These are phyloP conservation scores for Ceratosolen fusciceps DNA, from an alignment of 1,140 invertebrate genomes.

Conservation along the genomic window DNA sequence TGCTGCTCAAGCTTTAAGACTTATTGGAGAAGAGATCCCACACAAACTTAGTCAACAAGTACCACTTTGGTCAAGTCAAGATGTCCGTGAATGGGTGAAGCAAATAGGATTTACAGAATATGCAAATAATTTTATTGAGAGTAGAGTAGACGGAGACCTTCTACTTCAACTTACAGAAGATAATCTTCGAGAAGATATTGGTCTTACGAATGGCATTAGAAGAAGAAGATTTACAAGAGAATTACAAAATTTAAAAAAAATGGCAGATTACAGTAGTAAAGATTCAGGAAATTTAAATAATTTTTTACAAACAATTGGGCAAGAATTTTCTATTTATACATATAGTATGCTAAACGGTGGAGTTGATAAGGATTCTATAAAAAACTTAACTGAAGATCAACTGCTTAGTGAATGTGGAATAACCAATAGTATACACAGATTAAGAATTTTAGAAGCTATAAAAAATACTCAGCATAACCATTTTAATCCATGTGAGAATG, in stretches of 20 bases:
- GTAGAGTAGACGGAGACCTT: slow-evolving; percentile 97
- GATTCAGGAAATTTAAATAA: slow-evolving; percentile 93
- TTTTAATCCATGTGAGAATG: slow-evolving; percentile 77
- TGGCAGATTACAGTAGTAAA: slow-evolving; percentile 96
- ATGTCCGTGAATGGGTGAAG: slow-evolving; percentile 98
- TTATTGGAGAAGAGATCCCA: slow-evolving; percentile 97
- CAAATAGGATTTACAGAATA: slow-evolving; percentile 95
- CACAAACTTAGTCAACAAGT: slow-evolving; percentile 98
- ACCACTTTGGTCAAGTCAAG: slow-evolving; percentile 95
- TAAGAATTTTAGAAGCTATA: slow-evolving; percentile 90
- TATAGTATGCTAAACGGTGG: slow-evolving; percentile 97
- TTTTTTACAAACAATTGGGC: slow-evolving; percentile 88
- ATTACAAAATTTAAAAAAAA: slow-evolving; percentile 93
- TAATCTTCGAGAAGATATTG: slow-evolving; percentile 93
- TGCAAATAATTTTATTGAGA: slow-evolving; percentile 87
- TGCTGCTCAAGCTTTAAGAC: slow-evolving; percentile 92
- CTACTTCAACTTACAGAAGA: slow-evolving; percentile 93
- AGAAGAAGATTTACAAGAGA: slow-evolving; percentile 95
- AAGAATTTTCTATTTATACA: slow-evolving; percentile 96
- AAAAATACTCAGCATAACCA: slow-evolving; percentile 78
- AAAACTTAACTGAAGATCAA: slow-evolving; percentile 91
- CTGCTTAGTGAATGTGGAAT: slow-evolving; percentile 91
- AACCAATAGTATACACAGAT: slow-evolving; percentile 92
- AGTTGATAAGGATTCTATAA: slow-evolving; percentile 88
- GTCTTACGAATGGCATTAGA: slow-evolving; percentile 93